Evolutionary conservation across 2,888 invertebrate genomes (phyloP), one percentile per base, ranked within the genome.

Genomic region (Agriotes lineatus): DNA sequence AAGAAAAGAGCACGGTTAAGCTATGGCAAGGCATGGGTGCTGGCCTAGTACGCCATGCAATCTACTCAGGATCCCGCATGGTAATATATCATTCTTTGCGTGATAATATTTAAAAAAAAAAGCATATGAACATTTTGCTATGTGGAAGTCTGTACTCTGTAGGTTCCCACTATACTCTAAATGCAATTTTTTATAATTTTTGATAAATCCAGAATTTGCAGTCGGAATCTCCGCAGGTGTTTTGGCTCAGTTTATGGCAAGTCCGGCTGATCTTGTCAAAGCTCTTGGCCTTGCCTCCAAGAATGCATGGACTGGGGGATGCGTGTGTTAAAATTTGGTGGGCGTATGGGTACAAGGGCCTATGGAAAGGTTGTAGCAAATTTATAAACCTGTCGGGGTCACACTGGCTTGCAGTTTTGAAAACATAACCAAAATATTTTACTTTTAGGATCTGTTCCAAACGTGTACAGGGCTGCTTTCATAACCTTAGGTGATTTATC

Each of bases 201-300:
- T n/a, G n/a, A n/a, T n/a, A n/a, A n/a, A n/a, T n/a, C n/a, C n/a
- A n/a, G n/a, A 14, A 12, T 22, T 56, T 92, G n/a, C 50, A 81
- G 92, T 93, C 78, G 96, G 96, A 9, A 88, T 95, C 67, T 86
- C 89, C 6, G 93, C 96, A 9, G 97, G 97, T 0, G 93, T 93
- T 0, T 82, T 96, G 67, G 95, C 95, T n/a, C 97, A 97, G 85
- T 93, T 96, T 85, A 87, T 96, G 73, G 91, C 93, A 52, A 96
- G 94, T 72, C 97, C 97, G 0, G 92, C 96, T 0, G 97, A 97
- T 87, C 87, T 97, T 75, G 91, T 97, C 76, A 97, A 97, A 86
- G 96, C 83, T 96, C 65, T 90, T 95, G 85, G 96, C 96, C 33
- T 89, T 93, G 71, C 88, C 93, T 7, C 90, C 95, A 0, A 86